Evolutionary conservation across 92 coral and sea anemone species (phyloP), one percentile per base, ranked within the genome.

Genomic region (Palythoa grandiflora): DNA sequence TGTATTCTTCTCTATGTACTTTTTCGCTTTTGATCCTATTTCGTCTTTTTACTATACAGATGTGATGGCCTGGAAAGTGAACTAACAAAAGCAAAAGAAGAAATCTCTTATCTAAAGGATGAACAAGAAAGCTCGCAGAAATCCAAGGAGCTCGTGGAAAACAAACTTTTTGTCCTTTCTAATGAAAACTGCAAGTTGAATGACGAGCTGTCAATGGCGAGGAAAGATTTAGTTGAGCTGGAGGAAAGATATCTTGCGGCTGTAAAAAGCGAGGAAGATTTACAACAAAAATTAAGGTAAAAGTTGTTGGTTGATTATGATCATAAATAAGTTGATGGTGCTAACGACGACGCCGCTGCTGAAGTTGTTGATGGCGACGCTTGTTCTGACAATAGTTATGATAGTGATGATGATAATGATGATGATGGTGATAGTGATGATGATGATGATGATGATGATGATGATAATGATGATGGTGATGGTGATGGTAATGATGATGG

Each of bases 21-120:
- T 57, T 57, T 57, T 57, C 2, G 3, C 12, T 13, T 13, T 9
- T 57, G 2, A 13, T 13, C 2, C 65, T 10, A 3, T 3, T 57
- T 57, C 44, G 8, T 12, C 6, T 2, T 70, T 20, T 13, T 28
- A 19, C 12, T 70, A 2, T 72, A 79, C 35, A 86, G 84, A 20
- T 93, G 91, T 21, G 95, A 94, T 1, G 78, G 86, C 0, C 73
- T 95, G 79, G 94, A 94, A 73, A 73, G 78, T 9, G 99, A 97
- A 37, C 75, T 93, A 51, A 77, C 87, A 39, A 92, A 80, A 81
- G 91, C 93, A 48, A 97, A 91, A 59, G 91, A 95, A 39, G 87
- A 81, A 53, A 80, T 94, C 57, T 57, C 75, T 65, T 57, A 75
- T 70, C 86, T 95, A 17, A 97, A 95, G 78, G 88, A 84, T 13